Evolutionary conservation across 2,797 vertebrate species (phyloP).

Genomic region (Cirrhinus molitorella): DNA sequence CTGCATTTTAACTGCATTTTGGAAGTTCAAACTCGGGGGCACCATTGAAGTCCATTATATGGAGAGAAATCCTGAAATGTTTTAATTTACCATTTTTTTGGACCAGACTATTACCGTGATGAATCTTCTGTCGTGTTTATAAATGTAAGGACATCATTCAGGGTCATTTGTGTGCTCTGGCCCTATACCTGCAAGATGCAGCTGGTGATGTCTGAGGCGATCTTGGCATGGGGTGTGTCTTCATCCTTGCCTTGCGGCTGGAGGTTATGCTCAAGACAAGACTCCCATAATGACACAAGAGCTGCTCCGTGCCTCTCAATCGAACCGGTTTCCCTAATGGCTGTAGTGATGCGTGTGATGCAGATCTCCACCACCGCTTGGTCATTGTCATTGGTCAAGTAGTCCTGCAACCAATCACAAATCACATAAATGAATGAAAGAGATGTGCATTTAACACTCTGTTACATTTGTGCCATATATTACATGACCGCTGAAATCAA

Average conservation of each 20-base stretch:
- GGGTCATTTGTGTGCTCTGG: neutral
- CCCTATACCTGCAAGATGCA: slow-evolving; percentile 91
- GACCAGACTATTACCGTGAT: neutral
- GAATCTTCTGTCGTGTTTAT: neutral
- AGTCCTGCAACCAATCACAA: slow-evolving; percentile 82
- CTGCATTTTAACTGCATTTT: too few relatives aligned
- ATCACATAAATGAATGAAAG: slow-evolving; percentile 20
- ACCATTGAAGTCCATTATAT: too few relatives aligned
- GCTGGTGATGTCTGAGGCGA: slow-evolving; percentile 96
- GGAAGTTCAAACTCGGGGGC: too few relatives aligned
- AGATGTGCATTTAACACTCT: neutral
- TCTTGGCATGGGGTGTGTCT: slow-evolving; percentile 94
- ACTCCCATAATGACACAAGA: slow-evolving; percentile 94
- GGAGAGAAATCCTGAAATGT: too few relatives aligned
- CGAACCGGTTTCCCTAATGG: slow-evolving; percentile 90
- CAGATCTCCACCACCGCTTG: slow-evolving; percentile 98
- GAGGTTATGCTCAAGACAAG: slow-evolving; percentile 92
- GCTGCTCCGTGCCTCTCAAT: slow-evolving; percentile 88
- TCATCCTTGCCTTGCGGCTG: slow-evolving; percentile 85
- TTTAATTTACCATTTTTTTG: too few relatives aligned
- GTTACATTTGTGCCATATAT: too few relatives aligned
- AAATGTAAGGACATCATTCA: neutral
- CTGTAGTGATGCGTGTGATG: slow-evolving; percentile 93
- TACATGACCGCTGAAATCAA: too few relatives aligned
- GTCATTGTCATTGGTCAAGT: slow-evolving; percentile 93